Evolutionary conservation across 1,140 invertebrate species (phyloP).

Genomic region (Nixonia krombeini): DNA sequence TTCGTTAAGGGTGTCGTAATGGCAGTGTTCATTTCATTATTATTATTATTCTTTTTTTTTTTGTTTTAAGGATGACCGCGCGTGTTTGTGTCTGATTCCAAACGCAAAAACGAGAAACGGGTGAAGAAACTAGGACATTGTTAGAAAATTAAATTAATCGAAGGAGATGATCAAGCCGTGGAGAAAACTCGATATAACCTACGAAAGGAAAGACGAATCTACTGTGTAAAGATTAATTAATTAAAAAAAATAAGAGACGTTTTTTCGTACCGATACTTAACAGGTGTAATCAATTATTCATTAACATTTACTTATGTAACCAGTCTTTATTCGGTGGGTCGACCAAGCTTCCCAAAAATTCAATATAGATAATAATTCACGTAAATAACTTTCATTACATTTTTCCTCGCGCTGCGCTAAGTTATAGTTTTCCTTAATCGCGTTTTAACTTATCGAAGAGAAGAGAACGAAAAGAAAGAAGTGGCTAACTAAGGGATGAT

Average conservation of each 20-base stretch:
- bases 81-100: not conserved
- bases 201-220: no score
- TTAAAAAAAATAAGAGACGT: not conserved
- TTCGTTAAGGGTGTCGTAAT: no score
- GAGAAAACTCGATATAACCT: no score
- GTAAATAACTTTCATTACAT: constrained; percentile 25
- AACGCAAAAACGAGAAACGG: not conserved
- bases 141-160: no score
- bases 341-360: constrained; percentile 37
- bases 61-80: not conserved
- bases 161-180: no score
- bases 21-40: no score
- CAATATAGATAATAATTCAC: constrained; percentile 29
- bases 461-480: no score
- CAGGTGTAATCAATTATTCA: constrained; percentile 49
- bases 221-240: not conserved
- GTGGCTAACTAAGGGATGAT: no score
- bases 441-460: constrained; percentile 26
- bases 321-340: constrained; percentile 67
- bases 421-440: constrained; percentile 17
- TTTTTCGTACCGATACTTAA: not conserved
- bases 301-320: constrained; percentile 66
- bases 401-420: constrained; percentile 21
- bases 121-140: no score
- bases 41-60: not conserved